A percentile compares a stretch with the other conserved stretches of the same genome.
Evolutionary conservation across 2,113 vertebrate species (phyloP).

Genomic region (Corythaixoides concolor): DNA sequence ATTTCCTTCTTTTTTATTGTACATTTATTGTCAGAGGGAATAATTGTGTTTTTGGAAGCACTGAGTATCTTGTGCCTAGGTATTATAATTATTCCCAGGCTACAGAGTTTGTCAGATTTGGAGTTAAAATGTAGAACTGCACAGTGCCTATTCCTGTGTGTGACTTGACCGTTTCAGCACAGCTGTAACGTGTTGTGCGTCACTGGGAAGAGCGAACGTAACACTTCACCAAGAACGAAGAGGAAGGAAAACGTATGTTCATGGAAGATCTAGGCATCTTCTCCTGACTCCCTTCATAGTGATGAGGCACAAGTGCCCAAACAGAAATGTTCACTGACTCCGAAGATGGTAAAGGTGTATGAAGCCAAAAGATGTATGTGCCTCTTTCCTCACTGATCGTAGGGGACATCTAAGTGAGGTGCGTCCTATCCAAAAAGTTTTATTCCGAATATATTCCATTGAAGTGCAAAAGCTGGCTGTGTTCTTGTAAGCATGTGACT

Average conservation of each 20-base stretch:
- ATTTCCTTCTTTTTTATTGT: background rate
- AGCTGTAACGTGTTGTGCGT: background rate
- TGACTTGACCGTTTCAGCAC: background rate
- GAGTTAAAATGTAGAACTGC: background rate
- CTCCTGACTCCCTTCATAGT: background rate
- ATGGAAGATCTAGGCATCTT: background rate
- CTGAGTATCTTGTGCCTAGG: background rate
- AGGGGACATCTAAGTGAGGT: background rate
- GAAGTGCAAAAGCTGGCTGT: background rate
- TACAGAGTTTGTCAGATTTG: background rate
- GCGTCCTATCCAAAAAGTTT: background rate
- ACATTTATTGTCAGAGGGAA: background rate
- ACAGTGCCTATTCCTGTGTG: background rate
- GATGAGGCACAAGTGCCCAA: background rate
- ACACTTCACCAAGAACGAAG: background rate
- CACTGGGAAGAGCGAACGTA: background rate
- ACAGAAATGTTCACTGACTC: background rate
- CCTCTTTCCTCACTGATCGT: background rate
- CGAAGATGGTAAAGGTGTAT: background rate
- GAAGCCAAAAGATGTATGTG: rapidly evolving
- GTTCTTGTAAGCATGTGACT: background rate
- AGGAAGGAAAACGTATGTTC: background rate
- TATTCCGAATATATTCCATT: background rate
- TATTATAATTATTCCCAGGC: background rate
- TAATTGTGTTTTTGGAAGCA: background rate